Conservation (phyloP, 2,888 invertebrate genomes). For the Agrilus biguttatus region DNA sequence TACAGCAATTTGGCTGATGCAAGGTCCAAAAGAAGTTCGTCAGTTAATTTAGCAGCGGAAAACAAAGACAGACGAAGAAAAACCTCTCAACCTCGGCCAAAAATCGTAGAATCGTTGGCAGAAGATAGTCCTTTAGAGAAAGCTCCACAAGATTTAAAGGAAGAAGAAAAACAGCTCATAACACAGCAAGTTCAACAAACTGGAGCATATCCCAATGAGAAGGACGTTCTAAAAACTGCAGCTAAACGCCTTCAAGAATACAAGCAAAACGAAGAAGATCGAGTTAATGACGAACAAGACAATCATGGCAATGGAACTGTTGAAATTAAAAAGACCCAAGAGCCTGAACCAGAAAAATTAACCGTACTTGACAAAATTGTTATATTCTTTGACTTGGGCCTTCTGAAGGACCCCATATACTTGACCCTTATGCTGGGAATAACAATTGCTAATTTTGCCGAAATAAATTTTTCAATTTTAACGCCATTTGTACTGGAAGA, state of each 20-base stretch:
- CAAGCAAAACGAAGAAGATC: slow-evolving; percentile 11
- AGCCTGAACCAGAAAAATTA: slow-evolving; percentile 21
- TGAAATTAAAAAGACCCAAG: slow-evolving; percentile 1
- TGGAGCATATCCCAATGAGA: slow-evolving; percentile 27
- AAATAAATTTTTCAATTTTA: slow-evolving; percentile 57
- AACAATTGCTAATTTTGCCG: slow-evolving; percentile 55
- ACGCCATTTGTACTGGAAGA: slow-evolving; percentile 61
- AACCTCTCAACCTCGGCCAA: slow-evolving; percentile 13
- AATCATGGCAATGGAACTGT: slow-evolving; percentile 6
- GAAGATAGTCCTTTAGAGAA: slow-evolving; percentile 25
- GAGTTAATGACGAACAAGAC: slow-evolving; percentile 6
- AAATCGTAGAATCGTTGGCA: slow-evolving; percentile 15
- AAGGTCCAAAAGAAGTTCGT: slow-evolving; percentile 10
- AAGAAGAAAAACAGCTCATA: slow-evolving; percentile 34
- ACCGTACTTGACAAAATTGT: slow-evolving; percentile 41
- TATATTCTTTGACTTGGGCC: slow-evolving; percentile 54
- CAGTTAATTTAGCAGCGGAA: slow-evolving; percentile 6
- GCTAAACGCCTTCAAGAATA: slow-evolving; percentile 39
- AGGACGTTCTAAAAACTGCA: slow-evolving; percentile 41
- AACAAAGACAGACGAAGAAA: slow-evolving; percentile 14
- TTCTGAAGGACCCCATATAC: slow-evolving; percentile 52
- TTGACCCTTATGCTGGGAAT: slow-evolving; percentile 57
- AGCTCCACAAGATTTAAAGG: slow-evolving; percentile 29
- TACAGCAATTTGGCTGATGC: slow-evolving; percentile 18
- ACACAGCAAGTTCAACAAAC: slow-evolving; percentile 1